Percentiles rank a stretch among this genome's conserved stretches.
Evolutionary conservation across 2,888 invertebrate species (phyloP).

Genomic region (Drosophila histrio): DNA sequence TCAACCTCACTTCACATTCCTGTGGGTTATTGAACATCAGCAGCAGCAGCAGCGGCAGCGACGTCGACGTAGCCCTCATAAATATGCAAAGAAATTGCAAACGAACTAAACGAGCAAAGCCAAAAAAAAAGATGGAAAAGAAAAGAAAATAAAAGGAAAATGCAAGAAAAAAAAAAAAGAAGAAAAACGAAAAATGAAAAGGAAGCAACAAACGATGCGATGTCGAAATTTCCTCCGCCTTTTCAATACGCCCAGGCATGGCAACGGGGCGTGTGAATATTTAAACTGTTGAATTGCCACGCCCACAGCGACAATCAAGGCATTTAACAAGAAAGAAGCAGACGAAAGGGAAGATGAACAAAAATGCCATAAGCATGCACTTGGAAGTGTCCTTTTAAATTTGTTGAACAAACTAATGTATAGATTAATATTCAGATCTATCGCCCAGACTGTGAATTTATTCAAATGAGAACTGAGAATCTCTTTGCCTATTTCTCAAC

Average conservation of each 20-base stretch:
- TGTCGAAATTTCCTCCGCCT: conserved; percentile 30
- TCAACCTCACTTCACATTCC: conserved; percentile 27
- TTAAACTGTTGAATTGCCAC: conserved; percentile 54
- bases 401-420: conserved; percentile 1
- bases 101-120: conserved; percentile 57
- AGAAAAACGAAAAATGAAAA: neutral
- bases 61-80: conserved; percentile 56
- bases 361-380: neutral
- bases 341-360: neutral
- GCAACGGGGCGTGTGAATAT: conserved; percentile 36
- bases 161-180: neutral
- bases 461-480: neutral
- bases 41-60: conserved; percentile 2
- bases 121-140: conserved; percentile 30
- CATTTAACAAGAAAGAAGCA: conserved; percentile 31
- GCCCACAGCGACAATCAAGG: conserved; percentile 53
- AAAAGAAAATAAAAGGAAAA: conserved; percentile 19
- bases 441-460: neutral
- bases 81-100: conserved; percentile 75
- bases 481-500: neutral
- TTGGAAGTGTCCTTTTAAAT: conserved; percentile 5
- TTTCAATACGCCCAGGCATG: conserved; percentile 14
- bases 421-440: neutral
- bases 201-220: conserved; percentile 30
- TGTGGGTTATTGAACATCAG: conserved; percentile 50